A percentile compares a stretch with the other conserved stretches of the same genome.
phyloP scores from a whole-genome alignment of 2,113 vertebrate species.

The Tychaedon coryphoeus region DNA sequence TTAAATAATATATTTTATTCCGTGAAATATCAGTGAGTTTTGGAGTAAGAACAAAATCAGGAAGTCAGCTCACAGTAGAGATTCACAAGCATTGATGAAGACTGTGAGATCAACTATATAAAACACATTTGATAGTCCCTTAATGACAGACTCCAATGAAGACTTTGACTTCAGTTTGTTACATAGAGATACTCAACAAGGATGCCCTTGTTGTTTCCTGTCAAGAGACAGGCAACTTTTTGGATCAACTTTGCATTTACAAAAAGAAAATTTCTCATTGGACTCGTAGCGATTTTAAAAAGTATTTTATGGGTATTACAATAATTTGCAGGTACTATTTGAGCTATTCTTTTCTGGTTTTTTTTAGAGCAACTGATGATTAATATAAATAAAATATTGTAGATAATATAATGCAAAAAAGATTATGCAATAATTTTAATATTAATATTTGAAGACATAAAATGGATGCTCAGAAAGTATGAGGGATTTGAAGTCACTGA shows the following conservation, averaged over 20 bases:
- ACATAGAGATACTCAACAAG: not conserved
- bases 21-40: not conserved
- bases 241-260: not conserved
- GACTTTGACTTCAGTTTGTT: not conserved
- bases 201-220: not conserved
- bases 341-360: not conserved
- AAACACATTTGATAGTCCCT: not conserved
- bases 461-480: slow-evolving; percentile 9
- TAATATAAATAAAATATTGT: not conserved
- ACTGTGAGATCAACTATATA: not conserved
- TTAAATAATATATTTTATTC: not conserved
- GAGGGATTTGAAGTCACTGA: not conserved
- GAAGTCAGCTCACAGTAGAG: not conserved
- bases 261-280: not conserved
- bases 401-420: not conserved
- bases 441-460: slow-evolving; percentile 34
- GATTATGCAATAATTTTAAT: not conserved
- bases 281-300: not conserved
- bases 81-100: not conserved
- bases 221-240: not conserved
- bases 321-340: not conserved
- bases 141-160: not conserved
- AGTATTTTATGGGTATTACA: not conserved
- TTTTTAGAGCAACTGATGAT: not conserved
- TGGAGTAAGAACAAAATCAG: not conserved